Conservation (phyloP, 1,140 invertebrate species). For the Drosophila ananassae region DNA sequence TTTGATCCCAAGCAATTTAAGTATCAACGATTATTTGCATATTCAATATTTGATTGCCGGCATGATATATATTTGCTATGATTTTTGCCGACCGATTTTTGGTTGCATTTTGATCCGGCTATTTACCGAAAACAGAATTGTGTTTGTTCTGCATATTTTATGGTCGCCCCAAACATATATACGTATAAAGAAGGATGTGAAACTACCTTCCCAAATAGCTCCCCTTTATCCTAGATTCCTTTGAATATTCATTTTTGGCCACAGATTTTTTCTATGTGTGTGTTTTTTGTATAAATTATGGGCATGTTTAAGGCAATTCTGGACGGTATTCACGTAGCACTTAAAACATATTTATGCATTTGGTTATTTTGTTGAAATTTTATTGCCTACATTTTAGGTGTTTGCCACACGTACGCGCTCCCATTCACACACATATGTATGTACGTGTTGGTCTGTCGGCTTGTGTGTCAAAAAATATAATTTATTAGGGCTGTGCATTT, state of each 20-base stretch:
- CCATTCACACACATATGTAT: background rate
- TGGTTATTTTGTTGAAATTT: constrained; percentile 46
- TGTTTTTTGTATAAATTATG: constrained; percentile 57
- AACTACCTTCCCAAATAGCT: background rate
- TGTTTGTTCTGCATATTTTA: constrained; percentile 56
- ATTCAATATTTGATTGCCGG: constrained; percentile 42
- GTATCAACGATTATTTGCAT: constrained; percentile 39
- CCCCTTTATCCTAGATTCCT: background rate
- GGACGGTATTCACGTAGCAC: constrained; percentile 27
- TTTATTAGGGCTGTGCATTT: constrained; percentile 57
- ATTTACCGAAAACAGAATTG: constrained; percentile 46
- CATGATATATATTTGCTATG: constrained; percentile 48
- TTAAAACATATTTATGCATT: constrained; percentile 62
- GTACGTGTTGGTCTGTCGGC: constrained; percentile 1
- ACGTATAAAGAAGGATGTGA: background rate
- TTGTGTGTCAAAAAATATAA: constrained; percentile 48
- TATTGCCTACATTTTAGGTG: constrained; percentile 46
- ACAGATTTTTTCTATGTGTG: constrained; percentile 6
- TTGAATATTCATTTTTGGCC: constrained; percentile 37
- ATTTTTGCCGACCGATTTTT: constrained; percentile 45
- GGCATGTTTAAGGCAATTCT: constrained; percentile 41
- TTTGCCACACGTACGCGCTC: constrained; percentile 15
- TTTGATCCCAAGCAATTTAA: constrained; percentile 39
- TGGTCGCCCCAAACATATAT: constrained; percentile 3
- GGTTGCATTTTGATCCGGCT: constrained; percentile 33